Base-by-base conservation (phyloP, 2,797 vertebrate species). In the Myiotriccus ornatus region DNA sequence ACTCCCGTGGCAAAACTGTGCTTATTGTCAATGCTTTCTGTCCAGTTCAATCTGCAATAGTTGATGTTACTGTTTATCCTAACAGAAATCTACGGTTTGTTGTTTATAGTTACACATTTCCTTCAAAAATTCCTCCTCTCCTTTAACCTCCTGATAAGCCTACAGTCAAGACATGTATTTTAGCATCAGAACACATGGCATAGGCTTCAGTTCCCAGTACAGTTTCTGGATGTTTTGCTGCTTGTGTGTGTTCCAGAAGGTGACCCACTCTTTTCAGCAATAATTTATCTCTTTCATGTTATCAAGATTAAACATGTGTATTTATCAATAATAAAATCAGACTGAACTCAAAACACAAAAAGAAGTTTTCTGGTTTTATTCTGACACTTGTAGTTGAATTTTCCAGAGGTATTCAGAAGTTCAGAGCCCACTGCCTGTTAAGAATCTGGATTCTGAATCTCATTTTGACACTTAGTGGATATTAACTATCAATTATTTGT, bases 281-380 rank as follows among this genome's bases (percentile, higher is more conserved):
- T 62, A 52, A n/a, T 81, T 82, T 59, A 5, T 74, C 11, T 68
- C 37, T 78, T 81, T 76, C n/a, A 24, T 55, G 46, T 73, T 79
- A 65, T 82, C 65, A 65, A 79, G 46, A 83, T 7, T 78, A 87
- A 50, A 32, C 8, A 19, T 1, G 2, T 63, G 28, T 53, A 24
- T 77, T 89, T 89, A 57, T 79, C 67, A 59, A 49, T 83, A 68
- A 74, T 60, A 37, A 71, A 74, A 90, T 83, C 47, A 55, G 55
- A 78, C 11, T 69, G 23, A 79, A 49, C 30, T 83, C 56, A 86
- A 80, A 80, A 67, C 25, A 83, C 15, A 79, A 44, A 19, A 91
- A 52, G 9, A 68, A 5, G 3, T 88, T 86, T 84, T 70, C 37
- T 44, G 34, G 2, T 39, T 87, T 88, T 84, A 43, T 76, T 84